Evolutionary conservation across 2,113 vertebrate genomes (phyloP).

Genomic region (Irena cyanogastra): DNA sequence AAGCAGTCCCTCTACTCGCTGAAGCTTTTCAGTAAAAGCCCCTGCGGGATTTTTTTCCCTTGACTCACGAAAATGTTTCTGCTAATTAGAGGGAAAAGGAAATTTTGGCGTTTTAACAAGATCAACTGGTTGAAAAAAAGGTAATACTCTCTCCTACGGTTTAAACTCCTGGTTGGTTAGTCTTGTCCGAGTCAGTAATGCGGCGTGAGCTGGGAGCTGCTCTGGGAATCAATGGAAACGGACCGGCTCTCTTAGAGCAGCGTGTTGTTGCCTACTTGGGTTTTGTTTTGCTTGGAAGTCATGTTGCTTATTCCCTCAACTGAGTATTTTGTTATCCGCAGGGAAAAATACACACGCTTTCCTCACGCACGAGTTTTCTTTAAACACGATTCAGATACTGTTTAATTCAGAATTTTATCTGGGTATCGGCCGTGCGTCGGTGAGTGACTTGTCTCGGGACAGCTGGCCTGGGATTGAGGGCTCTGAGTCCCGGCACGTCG

Average conservation of each 20-base stretch:
- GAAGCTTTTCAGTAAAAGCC: background rate
- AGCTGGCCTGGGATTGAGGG: background rate
- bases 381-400: background rate
- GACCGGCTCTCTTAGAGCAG: background rate
- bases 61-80: background rate
- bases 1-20: background rate
- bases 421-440: background rate
- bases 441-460: background rate
- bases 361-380: background rate
- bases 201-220: background rate
- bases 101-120: background rate
- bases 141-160: background rate
- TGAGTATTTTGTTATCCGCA: background rate
- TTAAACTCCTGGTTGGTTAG: background rate
- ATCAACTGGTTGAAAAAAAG: background rate
- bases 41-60: background rate
- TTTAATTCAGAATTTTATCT: background rate
- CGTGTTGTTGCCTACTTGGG: fast-evolving
- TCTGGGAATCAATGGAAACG: background rate
- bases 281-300: background rate
- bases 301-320: background rate
- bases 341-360: background rate
- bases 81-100: background rate
- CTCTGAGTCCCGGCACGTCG: background rate
- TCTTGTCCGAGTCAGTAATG: background rate